These are phyloP conservation scores for Lagenorhynchus albirostris DNA, from an alignment of 2,113 vertebrate species.

Conservation along the genomic window DNA sequence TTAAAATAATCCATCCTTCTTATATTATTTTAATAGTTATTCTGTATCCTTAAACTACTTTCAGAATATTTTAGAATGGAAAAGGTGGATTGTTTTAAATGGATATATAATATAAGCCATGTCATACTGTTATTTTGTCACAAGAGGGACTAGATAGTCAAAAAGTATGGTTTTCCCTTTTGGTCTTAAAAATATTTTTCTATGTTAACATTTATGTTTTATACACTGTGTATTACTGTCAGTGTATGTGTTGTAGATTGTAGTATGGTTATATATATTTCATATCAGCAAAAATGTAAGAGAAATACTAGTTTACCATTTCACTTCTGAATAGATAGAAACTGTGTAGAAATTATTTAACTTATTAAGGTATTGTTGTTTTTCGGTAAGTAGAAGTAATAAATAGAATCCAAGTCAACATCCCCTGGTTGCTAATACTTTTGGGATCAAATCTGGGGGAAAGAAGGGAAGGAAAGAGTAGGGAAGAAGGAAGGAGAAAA, in stretches of 20 bases:
- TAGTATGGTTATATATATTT: neutral
- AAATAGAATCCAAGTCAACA: neutral
- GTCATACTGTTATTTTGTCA: conserved; percentile 56
- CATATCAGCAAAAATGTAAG: neutral
- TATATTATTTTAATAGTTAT: neutral
- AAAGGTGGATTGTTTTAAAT: neutral
- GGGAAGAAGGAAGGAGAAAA: neutral
- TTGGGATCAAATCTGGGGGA: neutral
- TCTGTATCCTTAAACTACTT: neutral
- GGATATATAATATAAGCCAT: neutral
- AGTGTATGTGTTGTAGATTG: neutral
- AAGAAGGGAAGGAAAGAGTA: neutral
- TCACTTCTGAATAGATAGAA: neutral
- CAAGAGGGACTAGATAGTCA: conserved; percentile 71
- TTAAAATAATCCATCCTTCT: neutral
- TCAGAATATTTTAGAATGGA: neutral
- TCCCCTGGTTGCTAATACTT: neutral
- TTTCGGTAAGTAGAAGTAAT: neutral
- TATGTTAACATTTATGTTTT: neutral
- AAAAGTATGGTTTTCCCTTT: neutral
- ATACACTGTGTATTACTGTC: neutral
- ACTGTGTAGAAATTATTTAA: neutral
- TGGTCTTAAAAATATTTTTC: neutral
- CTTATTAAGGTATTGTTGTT: neutral
- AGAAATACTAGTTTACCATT: neutral